Conservation (phyloP, 2,888 invertebrate species). For the Dicycla oo region DNA sequence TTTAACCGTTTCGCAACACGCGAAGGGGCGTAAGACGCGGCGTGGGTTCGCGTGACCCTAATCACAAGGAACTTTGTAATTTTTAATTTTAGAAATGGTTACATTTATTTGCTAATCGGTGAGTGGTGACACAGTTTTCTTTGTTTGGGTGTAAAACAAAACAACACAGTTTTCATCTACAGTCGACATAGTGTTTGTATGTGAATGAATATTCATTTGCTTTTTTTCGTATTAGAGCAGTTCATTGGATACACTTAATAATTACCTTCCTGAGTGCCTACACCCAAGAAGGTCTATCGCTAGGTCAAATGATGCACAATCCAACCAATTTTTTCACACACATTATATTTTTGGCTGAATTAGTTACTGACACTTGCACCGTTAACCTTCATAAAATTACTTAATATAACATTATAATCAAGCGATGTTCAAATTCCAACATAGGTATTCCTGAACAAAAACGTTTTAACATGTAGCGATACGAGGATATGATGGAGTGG, state of each 20-base stretch:
- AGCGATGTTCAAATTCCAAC: constrained; percentile 14
- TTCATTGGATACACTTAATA: neutral
- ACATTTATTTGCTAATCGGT: constrained; percentile 61
- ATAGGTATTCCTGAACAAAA: neutral
- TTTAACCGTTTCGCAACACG: constrained; percentile 72
- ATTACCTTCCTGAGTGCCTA: no score
- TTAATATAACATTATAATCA: neutral
- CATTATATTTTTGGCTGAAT: no score
- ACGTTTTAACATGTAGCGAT: neutral
- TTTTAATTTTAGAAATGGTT: constrained; percentile 71
- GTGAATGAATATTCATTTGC: neutral
- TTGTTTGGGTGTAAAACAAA: constrained; percentile 25
- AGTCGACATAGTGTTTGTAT: neutral
- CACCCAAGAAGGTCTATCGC: neutral
- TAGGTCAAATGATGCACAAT: no score
- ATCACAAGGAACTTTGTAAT: constrained; percentile 68
- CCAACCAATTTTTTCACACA: neutral
- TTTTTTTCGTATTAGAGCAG: no score
- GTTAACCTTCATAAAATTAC: neutral
- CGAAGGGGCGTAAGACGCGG: constrained; percentile 70
- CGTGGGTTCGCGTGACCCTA: constrained; percentile 70
- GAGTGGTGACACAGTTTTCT: constrained; percentile 41
- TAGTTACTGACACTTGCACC: neutral
- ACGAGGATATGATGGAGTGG: constrained; percentile 4
- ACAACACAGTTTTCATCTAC: neutral